Base-by-base conservation (phyloP, 2,888 invertebrate species). In the Lasioglossum morio region DNA sequence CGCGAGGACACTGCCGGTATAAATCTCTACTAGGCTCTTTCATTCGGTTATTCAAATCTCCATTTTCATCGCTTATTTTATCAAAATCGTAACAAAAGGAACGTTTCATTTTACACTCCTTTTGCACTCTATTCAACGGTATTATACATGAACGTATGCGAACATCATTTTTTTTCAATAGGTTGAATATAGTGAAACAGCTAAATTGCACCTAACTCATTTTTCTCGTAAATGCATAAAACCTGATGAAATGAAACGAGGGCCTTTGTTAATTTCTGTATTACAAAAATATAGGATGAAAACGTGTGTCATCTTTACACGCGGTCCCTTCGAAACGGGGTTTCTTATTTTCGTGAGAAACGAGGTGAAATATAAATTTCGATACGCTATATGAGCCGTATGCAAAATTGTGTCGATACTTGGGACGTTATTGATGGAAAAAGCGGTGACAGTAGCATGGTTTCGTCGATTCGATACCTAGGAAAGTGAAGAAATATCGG, bases 361-460 rank as follows among this genome's bases (percentile, higher is more conserved):
- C 63, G 16, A 63, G 63, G 19, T 19, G 34, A 30, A 34, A 63
- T 63, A 63, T 63, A 30, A 63, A 34, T 63, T 63, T 30, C 63
- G 63, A 63, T 30, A 7, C 30, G 63, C 30, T 63, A 16, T 30
- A 34, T 63, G 63, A 63, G 34, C 63, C 63, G 63, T 63, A 34
- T 63, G 63, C 63, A 34, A 63, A 63, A 34, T 63, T 34, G 30
- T 30, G 30, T 34, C 63, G 63, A 63, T 34, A 63, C 30, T 63
- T 34, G 63, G 30, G 19, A 63, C 63, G 63, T 63, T 63, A 63
- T 63, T 34, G 63, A 63, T 63, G 63, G 63, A 34, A 34, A 63
- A 34, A 63, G 30, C 63, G 63, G 63, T 30, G 63, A 63, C 63
- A 63, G 63, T 63, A 34, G 30, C 63, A 63, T 63, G 63, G 63